Conservation (phyloP, 2,113 vertebrate genomes). For the Poicephalus gulielmi region DNA sequence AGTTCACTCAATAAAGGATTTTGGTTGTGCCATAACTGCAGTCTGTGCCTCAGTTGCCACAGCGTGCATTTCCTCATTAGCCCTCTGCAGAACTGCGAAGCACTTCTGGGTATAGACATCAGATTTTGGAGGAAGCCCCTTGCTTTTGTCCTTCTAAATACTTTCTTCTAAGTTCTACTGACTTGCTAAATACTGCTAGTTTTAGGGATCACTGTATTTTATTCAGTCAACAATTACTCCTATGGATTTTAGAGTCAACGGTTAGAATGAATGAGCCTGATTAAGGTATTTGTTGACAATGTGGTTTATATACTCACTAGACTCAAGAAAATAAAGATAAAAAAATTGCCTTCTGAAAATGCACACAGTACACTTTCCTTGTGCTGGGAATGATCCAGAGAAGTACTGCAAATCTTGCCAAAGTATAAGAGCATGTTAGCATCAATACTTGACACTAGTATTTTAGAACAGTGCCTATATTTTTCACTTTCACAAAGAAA, state of each 20-base stretch:
- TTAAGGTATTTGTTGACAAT: neutral
- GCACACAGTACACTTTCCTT: neutral
- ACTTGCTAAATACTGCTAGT: neutral
- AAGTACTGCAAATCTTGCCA: neutral
- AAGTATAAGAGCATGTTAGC: neutral
- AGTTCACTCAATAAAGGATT: too few relatives aligned
- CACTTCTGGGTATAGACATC: neutral
- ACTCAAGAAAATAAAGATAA: neutral
- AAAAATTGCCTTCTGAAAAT: neutral
- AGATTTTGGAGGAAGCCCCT: neutral
- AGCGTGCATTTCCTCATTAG: too few relatives aligned
- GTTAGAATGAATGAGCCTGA: neutral
- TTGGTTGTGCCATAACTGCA: too few relatives aligned
- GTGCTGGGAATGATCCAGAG: neutral
- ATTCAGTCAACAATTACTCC: neutral
- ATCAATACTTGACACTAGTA: neutral
- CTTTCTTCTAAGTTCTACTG: too few relatives aligned
- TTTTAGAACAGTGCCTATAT: neutral
- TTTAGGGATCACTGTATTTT: neutral
- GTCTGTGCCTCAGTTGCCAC: too few relatives aligned
- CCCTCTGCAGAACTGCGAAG: too few relatives aligned
- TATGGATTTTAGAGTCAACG: neutral
- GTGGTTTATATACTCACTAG: neutral
- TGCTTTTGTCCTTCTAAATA: too few relatives aligned
- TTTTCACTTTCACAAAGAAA: neutral